A percentile compares a stretch with the other conserved stretches of the same genome.
These are phyloP conservation scores for Acanthoscelides obtectus DNA, from an alignment of 2,888 invertebrate species.

Conservation along the genomic window DNA sequence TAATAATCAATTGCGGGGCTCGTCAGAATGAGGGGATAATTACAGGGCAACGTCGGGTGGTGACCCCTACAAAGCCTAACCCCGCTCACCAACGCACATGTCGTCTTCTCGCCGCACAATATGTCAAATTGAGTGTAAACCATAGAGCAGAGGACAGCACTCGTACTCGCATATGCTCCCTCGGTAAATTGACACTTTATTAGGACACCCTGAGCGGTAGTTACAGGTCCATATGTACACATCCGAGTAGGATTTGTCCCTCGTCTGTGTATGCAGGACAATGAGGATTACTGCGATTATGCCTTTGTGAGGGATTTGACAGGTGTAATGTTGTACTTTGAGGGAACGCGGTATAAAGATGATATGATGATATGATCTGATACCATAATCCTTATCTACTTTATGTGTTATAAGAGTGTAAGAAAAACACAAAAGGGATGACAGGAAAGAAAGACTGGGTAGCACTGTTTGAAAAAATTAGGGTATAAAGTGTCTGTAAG, in stretches of 20 bases:
- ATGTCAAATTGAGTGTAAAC: conserved; percentile 50
- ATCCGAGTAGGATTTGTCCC: conserved; percentile 7
- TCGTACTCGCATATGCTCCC: conserved; percentile 34
- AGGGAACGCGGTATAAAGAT: not conserved
- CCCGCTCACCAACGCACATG: conserved; percentile 21
- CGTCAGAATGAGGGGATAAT: conserved; percentile 28
- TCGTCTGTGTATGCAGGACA: conserved; percentile 8
- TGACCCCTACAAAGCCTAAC: not conserved
- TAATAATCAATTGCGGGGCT: not conserved
- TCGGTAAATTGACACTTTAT: conserved; percentile 47
- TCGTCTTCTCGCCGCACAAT: conserved; percentile 36
- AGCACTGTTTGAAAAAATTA: too few relatives aligned
- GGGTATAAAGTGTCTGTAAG: too few relatives aligned
- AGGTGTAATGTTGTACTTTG: conserved; percentile 19
- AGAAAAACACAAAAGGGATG: too few relatives aligned
- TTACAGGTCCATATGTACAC: conserved; percentile 41
- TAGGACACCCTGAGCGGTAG: conserved; percentile 43
- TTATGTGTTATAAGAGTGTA: too few relatives aligned
- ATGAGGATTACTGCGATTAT: conserved; percentile 30
- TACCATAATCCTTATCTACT: not conserved
- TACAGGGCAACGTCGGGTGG: conserved; percentile 17
- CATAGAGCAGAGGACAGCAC: conserved; percentile 16
- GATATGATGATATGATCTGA: not conserved
- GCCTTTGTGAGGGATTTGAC: conserved; percentile 29
- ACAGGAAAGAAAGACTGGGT: too few relatives aligned